Base-by-base conservation (phyloP, 2,797 vertebrate genomes). In the Morus bassanus region DNA sequence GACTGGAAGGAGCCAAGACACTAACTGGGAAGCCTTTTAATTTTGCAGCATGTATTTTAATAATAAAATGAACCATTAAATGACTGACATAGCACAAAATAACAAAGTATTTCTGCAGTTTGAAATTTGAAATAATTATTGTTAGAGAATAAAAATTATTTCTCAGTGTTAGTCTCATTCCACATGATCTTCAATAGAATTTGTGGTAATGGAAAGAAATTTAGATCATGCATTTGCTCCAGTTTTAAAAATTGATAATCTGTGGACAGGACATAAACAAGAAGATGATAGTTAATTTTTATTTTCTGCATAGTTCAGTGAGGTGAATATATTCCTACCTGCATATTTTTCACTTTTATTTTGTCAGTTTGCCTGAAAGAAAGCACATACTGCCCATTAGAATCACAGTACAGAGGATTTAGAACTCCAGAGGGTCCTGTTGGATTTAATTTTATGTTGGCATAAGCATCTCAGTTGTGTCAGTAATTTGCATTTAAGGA, bases 271-370 rank as follows among this genome's bases (percentile, higher is more conserved):
- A 63, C 37, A 83, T 82, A 96, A 96, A 86, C 57, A 95, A 87
- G 93, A 93, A 95, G 75, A 53, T 69, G 31, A 73, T 57, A 57
- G 88, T 89, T 93, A 95, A 85, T 90, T 97, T 97, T 97, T 89
- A 94, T 94, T 94, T 90, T 96, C 39, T 35, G 87, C 91, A 30
- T 80, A 93, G 87, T 91, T 95, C 84, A 53, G 43, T 89, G 80
- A 88, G 85, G 67, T 94, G 86, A 91, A 54, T 96, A 70, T 93
- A 73, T 91, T 63, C 86, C 78, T 91, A 35, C 41, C 80, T 96
- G 61, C 37, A 53, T 93, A 81, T 94, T 95, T 96, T 76, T 97
- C 85, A 89, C 86, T 97, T 97, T 94, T 96, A 95, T 92, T 88
- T 46, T 95, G 95, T 95, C 91, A 93, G 76, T 76, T 94, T 92